Percentiles rank a stretch among this genome's conserved stretches.
Conservation (phyloP, 2,113 vertebrate species). For the Trematomus loennbergii region DNA sequence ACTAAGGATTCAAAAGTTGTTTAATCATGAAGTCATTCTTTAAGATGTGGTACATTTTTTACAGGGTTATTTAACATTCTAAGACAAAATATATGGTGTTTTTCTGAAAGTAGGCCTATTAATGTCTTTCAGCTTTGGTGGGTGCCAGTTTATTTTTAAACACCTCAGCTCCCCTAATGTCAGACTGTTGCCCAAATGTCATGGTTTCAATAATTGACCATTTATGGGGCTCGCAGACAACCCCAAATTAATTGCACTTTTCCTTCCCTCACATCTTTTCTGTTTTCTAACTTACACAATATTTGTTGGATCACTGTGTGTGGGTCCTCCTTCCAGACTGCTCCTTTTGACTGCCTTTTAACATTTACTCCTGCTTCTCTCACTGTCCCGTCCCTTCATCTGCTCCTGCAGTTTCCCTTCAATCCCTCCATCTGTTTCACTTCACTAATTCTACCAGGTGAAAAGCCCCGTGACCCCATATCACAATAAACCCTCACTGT, state of each 20-base stretch:
- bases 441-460: background rate
- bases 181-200: background rate
- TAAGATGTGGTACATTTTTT: too few species aligned
- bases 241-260: background rate
- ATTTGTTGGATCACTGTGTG: background rate
- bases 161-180: background rate
- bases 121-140: background rate
- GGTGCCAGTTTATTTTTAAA: background rate
- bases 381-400: background rate
- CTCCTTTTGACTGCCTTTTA: background rate
- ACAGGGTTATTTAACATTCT: too few species aligned
- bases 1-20: too few species aligned
- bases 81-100: too few species aligned
- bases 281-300: background rate
- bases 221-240: background rate
- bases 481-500: background rate
- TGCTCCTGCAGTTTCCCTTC: slow-evolving; percentile 1
- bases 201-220: background rate
- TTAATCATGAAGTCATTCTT: too few species aligned
- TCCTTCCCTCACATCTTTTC: background rate
- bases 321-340: background rate
- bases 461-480: background rate
- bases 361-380: background rate
- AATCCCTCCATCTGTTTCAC: background rate
- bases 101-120: too few species aligned